phyloP scores from a whole-genome alignment of 2,797 vertebrate species.

The Kryptopterus vitreolus region DNA sequence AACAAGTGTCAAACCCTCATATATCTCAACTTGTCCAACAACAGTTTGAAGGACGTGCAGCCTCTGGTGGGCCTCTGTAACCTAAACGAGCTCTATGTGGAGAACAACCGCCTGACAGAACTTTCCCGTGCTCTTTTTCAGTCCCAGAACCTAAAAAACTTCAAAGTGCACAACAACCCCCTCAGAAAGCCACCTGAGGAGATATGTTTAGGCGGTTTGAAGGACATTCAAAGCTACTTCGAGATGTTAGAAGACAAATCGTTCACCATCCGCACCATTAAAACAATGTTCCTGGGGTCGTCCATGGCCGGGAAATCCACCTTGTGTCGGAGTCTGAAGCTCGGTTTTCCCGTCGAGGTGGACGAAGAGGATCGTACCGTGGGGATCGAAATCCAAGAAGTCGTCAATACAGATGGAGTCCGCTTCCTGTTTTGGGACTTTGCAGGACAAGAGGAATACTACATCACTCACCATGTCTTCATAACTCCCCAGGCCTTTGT shows the following conservation, averaged over 20 bases:
- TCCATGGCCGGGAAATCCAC: slow-evolving; percentile 77
- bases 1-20: slow-evolving; percentile 64
- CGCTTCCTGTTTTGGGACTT: slow-evolving; percentile 79
- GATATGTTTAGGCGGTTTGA: slow-evolving; percentile 72
- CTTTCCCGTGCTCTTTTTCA: slow-evolving; percentile 70
- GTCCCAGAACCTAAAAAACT: slow-evolving; percentile 56
- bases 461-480: slow-evolving; percentile 77
- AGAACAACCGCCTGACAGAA: slow-evolving; percentile 69
- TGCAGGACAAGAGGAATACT: slow-evolving; percentile 79
- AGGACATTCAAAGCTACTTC: slow-evolving; percentile 74
- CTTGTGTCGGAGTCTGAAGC: slow-evolving; percentile 70
- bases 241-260: slow-evolving; percentile 64
- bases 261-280: slow-evolving; percentile 65
- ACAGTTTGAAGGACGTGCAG: slow-evolving; percentile 63
- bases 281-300: slow-evolving; percentile 77
- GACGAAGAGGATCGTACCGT: slow-evolving; percentile 65
- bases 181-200: slow-evolving; percentile 71
- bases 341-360: slow-evolving; percentile 58
- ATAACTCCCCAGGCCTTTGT: slow-evolving; percentile 75
- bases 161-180: slow-evolving; percentile 68
- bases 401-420: slow-evolving; percentile 62
- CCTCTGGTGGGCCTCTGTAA: slow-evolving; percentile 62
- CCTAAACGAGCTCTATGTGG: slow-evolving; percentile 68
- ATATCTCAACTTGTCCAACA: slow-evolving; percentile 74
- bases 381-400: slow-evolving; percentile 75